Evolutionary conservation across 1,140 invertebrate genomes (phyloP).

Genomic region (Nebria ingens): DNA sequence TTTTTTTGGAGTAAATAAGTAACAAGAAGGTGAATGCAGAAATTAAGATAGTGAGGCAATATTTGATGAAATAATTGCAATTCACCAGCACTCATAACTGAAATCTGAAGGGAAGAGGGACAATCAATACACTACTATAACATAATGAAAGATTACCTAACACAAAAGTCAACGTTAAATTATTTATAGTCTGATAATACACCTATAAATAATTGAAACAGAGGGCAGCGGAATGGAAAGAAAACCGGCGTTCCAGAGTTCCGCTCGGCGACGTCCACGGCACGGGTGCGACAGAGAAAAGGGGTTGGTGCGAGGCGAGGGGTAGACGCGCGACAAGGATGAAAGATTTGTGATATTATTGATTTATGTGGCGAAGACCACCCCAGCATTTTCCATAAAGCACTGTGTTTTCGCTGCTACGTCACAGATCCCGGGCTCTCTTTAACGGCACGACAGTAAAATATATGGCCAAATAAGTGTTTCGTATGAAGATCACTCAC

Average conservation of each 20-base stretch:
- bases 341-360: conserved; percentile 5
- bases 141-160: conserved; percentile 8
- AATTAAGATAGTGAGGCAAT: no score
- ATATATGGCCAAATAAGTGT: conserved; percentile 8
- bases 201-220: conserved; percentile 8
- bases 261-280: background rate
- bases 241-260: conserved; percentile 4
- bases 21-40: no score
- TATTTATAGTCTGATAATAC: conserved; percentile 9
- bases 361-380: conserved; percentile 8
- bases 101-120: no score
- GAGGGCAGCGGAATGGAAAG: background rate
- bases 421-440: conserved; percentile 3
- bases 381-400: conserved; percentile 6
- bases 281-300: background rate
- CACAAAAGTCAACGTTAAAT: conserved; percentile 9
- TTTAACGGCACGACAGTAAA: background rate
- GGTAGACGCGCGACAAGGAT: background rate
- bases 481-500: background rate
- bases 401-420: conserved; percentile 8
- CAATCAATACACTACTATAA: conserved; percentile 2
- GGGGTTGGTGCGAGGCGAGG: background rate
- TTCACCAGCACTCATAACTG: no score
- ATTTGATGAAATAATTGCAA: no score
- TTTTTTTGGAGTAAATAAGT: no score